A percentile compares a stretch with the other conserved stretches of the same genome.
Conservation (phyloP, 2,888 invertebrate genomes). For the Blera fallax region DNA sequence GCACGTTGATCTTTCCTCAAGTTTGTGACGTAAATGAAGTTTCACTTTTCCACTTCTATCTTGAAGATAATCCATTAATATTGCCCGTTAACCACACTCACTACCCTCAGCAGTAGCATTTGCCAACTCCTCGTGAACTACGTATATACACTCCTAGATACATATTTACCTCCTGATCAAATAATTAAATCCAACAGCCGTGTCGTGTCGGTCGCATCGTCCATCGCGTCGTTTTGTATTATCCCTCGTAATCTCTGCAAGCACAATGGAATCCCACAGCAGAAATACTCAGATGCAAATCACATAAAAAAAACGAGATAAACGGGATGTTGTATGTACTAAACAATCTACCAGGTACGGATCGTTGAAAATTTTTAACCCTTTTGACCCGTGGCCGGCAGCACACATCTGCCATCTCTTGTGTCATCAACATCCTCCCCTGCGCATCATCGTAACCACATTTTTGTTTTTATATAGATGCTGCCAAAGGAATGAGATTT, state of each 20-base stretch:
- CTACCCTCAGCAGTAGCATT: conserved; percentile 1
- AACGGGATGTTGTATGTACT: conserved; percentile 45
- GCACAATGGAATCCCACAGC: conserved; percentile 34
- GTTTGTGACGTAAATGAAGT: too few relatives aligned
- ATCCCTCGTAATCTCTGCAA: conserved; percentile 6
- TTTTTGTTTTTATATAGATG: background rate
- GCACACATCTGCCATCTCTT: conserved; percentile 59
- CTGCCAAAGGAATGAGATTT: conserved; percentile 34
- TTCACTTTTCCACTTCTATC: background rate
- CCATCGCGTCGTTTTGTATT: background rate
- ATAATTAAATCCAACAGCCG: conserved; percentile 32
- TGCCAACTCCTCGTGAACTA: background rate
- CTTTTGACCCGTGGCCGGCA: conserved; percentile 71
- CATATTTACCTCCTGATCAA: background rate
- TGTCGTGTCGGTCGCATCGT: too few relatives aligned
- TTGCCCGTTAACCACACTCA: conserved; percentile 14
- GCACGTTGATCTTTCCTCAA: too few relatives aligned
- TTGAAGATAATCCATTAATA: conserved; percentile 6
- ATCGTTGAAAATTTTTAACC: conserved; percentile 54
- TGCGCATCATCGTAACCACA: conserved; percentile 5
- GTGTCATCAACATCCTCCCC: conserved; percentile 30
- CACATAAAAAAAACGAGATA: conserved; percentile 48
- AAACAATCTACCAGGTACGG: conserved; percentile 29
- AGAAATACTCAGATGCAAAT: conserved; percentile 58
- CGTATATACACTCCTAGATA: background rate